Conservation (phyloP, 2,113 vertebrate species). For the Herpetotheres cachinnans region DNA sequence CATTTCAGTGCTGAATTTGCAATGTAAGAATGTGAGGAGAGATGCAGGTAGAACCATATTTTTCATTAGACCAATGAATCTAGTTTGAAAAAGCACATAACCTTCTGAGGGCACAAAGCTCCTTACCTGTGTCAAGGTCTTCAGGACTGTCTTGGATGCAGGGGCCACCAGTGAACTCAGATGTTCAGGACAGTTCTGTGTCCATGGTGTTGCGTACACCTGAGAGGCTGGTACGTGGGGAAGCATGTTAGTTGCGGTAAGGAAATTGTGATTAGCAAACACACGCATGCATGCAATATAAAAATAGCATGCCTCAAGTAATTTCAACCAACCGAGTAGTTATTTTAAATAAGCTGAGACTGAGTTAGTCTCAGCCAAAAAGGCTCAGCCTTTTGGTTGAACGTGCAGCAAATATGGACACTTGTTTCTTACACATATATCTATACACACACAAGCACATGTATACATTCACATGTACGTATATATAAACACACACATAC, state of each 20-base stretch:
- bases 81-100: neutral
- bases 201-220: neutral
- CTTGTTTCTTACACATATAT: fast-evolving
- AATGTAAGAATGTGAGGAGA: neutral
- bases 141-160: neutral
- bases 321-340: neutral
- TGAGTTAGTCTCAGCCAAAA: neutral
- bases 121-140: neutral
- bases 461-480: too few species aligned
- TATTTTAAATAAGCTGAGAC: neutral
- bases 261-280: neutral
- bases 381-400: neutral
- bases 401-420: neutral
- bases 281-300: neutral
- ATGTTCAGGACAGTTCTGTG: neutral
- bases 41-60: neutral
- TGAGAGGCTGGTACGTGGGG: neutral
- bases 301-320: neutral
- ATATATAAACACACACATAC: too few species aligned
- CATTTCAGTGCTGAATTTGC: neutral
- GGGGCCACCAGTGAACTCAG: too few species aligned
- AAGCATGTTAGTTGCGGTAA: neutral
- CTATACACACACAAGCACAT: neutral
- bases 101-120: neutral
- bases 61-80: neutral